Evolutionary conservation across 2,888 invertebrate species (phyloP).

Genomic region (Diaphora mendica): DNA sequence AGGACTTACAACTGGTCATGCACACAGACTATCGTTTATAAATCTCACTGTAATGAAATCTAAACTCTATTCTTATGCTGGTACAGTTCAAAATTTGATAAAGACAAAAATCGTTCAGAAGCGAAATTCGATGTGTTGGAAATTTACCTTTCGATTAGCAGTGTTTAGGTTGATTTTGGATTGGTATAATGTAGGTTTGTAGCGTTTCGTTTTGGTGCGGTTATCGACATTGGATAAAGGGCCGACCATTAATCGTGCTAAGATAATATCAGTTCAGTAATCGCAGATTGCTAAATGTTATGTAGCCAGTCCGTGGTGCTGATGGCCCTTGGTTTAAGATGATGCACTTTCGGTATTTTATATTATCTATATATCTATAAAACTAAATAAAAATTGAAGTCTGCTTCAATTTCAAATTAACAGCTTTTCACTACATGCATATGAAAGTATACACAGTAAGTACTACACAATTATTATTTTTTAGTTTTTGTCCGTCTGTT

Average conservation of each 20-base stretch:
- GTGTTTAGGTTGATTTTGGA: constrained; percentile 45
- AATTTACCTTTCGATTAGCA: constrained; percentile 19
- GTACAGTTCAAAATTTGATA: constrained; percentile 37
- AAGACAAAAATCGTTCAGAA: constrained; percentile 34
- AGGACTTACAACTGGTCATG: constrained; percentile 78
- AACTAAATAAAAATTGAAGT: too few species aligned
- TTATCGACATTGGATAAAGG: constrained; percentile 82
- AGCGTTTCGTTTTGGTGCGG: constrained; percentile 53
- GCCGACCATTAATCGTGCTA: constrained; percentile 79
- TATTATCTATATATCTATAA: neutral
- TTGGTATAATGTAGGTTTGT: constrained; percentile 42
- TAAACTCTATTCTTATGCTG: rapidly evolving
- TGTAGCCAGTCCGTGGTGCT: constrained; percentile 67
- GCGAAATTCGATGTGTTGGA: constrained; percentile 24
- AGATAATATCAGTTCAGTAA: constrained; percentile 82
- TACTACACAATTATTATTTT: too few species aligned
- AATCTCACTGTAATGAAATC: constrained; percentile 39
- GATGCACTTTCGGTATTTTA: constrained; percentile 13
- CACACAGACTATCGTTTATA: constrained; percentile 69
- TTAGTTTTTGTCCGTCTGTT: too few species aligned
- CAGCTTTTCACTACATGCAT: too few species aligned
- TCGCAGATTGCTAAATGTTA: constrained; percentile 82
- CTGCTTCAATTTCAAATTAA: too few species aligned
- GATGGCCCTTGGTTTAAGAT: constrained; percentile 58
- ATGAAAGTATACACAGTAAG: too few species aligned